phyloP scores from a whole-genome alignment of 2,113 vertebrate genomes.

The Spea multiplicata region DNA sequence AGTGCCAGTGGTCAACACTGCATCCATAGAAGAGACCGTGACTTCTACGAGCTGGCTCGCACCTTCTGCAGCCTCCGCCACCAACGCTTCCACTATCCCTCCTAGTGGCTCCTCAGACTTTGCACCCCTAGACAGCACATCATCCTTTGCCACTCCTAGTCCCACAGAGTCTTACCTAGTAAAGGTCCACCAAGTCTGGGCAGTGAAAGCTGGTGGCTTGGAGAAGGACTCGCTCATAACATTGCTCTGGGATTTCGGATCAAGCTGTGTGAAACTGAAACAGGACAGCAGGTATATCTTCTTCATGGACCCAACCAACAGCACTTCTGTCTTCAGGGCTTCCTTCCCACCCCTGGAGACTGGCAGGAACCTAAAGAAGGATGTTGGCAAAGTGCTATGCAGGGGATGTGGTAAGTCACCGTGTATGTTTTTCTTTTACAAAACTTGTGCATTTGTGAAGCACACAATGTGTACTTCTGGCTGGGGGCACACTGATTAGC shows the following conservation, averaged over 20 bases:
- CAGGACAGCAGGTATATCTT: conserved; percentile 70
- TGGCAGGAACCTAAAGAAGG: conserved; percentile 63
- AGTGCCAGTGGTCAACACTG: conserved; percentile 43
- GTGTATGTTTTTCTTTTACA: background rate
- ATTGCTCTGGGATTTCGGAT: conserved; percentile 58
- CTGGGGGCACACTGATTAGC: background rate
- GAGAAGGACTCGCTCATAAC: conserved; percentile 67
- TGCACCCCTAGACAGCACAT: conserved; percentile 14
- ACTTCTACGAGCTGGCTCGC: background rate
- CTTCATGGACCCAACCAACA: conserved; percentile 73
- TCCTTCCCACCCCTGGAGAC: conserved; percentile 71
- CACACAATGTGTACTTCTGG: background rate
- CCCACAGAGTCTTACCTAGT: conserved; percentile 55
- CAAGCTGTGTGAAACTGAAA: conserved; percentile 61
- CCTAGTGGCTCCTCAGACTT: background rate
- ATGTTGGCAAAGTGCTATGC: conserved; percentile 69
- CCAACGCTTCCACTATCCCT: conserved; percentile 14
- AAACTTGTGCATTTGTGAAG: background rate
- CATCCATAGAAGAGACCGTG: conserved; percentile 48
- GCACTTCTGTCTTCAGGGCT: conserved; percentile 62
- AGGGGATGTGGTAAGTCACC: conserved; percentile 70
- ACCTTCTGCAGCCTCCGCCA: background rate
- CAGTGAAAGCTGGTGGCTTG: conserved; percentile 69
- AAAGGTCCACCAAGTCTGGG: conserved; percentile 75
- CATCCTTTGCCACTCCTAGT: conserved; percentile 3